Base-by-base conservation (phyloP, 35 echinoderm and acorn worm species). In the Heliocidaris tuberculata region DNA sequence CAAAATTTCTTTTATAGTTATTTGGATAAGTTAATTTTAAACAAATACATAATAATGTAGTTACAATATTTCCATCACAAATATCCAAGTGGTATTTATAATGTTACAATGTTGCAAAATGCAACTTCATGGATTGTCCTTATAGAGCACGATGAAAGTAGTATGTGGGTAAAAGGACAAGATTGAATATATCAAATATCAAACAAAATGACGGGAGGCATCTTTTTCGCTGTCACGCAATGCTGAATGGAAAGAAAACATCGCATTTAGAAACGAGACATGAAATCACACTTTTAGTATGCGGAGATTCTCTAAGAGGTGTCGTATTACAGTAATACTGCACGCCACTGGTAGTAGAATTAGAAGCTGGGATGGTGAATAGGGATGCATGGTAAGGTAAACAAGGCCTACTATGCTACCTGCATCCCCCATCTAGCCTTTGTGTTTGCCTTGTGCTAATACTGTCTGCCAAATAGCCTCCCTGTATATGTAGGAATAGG, bases 231-330 rank as follows among this genome's bases (percentile, higher is more conserved):
- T 21, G 65, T 78, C 65, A 78, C 65, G 65, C 65, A 17, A 78
- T 78, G 21, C 65, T 78, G 65, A 78, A 78, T 78, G 65, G 65
- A 78, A 78, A 78, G 65, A 19, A 78, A n/a, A 78, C 65, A 78
- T 78, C 21, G 65, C 65, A 21, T n/a, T 78, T 6, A 27, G 65
- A 78, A 24, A 78, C 65, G 27, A 78, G 21, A 78, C 15, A 8
- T 78, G 65, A 78, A 78, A 78, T n/a, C 65, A 78, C 24, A 78
- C 65, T 78, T 27, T 29, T 24, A 78, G 65, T 78, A 78, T 19
- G 21, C 65, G 27, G 19, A 78, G 65, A 78, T 78, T 24, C 21
- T 78, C 17, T 24, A 7, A 27, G 17, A 21, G 65, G 65, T 78
- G 7, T 78, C 65, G 19, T 78, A 78, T 78, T 27, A 78, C 65